These are phyloP conservation scores for Toxostoma redivivum DNA, from an alignment of 2,113 vertebrate genomes.

Conservation along the genomic window DNA sequence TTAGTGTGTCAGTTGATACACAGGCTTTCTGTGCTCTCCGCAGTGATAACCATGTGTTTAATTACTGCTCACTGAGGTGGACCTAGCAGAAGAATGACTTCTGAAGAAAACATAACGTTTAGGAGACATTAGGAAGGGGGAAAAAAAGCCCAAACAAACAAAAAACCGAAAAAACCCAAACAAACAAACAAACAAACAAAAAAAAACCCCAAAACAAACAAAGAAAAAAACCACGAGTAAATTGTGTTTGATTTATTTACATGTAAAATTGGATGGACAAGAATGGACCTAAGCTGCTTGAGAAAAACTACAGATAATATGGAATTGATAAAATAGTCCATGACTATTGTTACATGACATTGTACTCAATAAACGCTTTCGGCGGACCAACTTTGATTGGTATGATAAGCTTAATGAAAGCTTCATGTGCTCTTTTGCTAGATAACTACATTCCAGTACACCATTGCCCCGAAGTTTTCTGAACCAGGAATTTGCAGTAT, in stretches of 20 bases:
- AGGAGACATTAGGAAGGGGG: neutral
- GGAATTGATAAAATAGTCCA: accelerated
- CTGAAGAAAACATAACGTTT: neutral
- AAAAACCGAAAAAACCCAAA: too few species aligned
- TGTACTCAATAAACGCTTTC: neutral
- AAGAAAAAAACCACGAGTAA: too few species aligned
- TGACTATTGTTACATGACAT: neutral
- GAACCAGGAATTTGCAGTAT: neutral
- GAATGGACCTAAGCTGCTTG: neutral
- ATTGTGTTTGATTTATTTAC: neutral
- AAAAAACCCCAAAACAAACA: too few species aligned
- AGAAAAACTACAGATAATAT: neutral
- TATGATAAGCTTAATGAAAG: neutral
- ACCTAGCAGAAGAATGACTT: neutral
- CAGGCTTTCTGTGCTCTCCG: neutral
- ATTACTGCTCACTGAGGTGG: neutral
- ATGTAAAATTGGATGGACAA: neutral
- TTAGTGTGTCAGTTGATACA: neutral
- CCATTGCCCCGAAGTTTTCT: neutral
- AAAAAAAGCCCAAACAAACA: too few species aligned
- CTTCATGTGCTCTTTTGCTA: neutral
- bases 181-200: too few species aligned
- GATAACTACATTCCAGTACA: neutral
- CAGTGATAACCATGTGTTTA: neutral
- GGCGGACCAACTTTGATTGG: neutral